Percentiles rank a stretch among this genome's conserved stretches.
Conservation (phyloP, 2,113 vertebrate species). For the Hyperoodon ampullatus region DNA sequence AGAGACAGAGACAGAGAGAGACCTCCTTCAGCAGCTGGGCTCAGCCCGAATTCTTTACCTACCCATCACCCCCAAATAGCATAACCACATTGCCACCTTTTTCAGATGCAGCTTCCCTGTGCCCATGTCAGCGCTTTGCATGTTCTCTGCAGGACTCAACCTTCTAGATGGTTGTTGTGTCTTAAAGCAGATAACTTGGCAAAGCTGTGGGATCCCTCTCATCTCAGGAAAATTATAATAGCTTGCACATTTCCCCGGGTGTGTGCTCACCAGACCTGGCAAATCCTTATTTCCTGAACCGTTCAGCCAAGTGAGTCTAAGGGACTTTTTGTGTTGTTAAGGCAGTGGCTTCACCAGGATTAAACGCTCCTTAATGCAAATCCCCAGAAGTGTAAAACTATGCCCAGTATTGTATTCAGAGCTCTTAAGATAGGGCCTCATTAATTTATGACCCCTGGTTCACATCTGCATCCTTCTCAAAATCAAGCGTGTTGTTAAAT, state of each 20-base stretch:
- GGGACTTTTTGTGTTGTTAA: background rate
- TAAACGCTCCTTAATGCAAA: background rate
- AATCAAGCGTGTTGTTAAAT: background rate
- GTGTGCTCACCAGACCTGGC: background rate
- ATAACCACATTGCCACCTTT: background rate
- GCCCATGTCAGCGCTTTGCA: background rate
- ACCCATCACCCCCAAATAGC: no score
- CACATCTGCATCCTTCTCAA: background rate
- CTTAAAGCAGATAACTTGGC: background rate
- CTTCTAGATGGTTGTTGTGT: background rate
- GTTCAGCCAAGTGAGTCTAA: background rate
- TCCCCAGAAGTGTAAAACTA: background rate
- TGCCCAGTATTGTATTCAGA: fast-evolving
- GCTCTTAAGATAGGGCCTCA: background rate
- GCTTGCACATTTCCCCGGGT: fast-evolving
- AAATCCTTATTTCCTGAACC: background rate
- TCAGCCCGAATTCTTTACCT: background rate
- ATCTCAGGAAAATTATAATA: fast-evolving
- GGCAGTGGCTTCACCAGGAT: background rate
- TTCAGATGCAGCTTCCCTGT: background rate
- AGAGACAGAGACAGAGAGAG: constrained; percentile 25
- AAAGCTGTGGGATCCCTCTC: background rate
- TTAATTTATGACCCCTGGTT: background rate
- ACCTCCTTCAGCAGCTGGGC: background rate
- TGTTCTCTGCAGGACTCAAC: background rate